Evolutionary conservation across 2,888 invertebrate species (phyloP).

Genomic region (Pilophorus perplexus): DNA sequence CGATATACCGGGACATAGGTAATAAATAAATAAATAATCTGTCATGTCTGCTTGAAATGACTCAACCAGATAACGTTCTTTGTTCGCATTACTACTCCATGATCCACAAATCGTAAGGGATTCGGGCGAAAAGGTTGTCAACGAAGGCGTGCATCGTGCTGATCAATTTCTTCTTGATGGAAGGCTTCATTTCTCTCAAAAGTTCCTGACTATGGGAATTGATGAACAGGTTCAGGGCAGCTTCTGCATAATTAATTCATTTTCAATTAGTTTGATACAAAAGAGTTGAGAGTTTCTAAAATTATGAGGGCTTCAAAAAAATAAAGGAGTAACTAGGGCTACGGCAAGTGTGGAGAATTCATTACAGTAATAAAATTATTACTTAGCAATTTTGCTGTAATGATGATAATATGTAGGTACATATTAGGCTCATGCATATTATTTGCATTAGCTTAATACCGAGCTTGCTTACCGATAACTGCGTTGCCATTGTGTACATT

Average conservation of each 20-base stretch:
- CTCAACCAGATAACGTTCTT: no score
- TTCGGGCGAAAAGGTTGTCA: slow-evolving; percentile 69
- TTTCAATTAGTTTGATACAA: no score
- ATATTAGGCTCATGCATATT: no score
- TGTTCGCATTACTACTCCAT: no score
- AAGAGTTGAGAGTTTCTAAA: not conserved
- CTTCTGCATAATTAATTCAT: slow-evolving; percentile 60
- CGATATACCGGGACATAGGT: no score
- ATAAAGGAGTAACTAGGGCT: not conserved
- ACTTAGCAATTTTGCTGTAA: not conserved
- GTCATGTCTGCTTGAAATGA: no score
- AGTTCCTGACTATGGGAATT: slow-evolving; percentile 82
- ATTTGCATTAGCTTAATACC: no score
- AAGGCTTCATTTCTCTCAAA: slow-evolving; percentile 83
- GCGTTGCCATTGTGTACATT: slow-evolving; percentile 77
- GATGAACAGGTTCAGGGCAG: slow-evolving; percentile 80
- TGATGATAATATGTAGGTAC: no score
- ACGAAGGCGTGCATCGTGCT: slow-evolving; percentile 73
- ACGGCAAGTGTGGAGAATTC: not conserved
- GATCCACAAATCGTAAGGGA: slow-evolving; percentile 78
- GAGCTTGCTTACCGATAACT: slow-evolving; percentile 69
- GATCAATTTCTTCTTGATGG: slow-evolving; percentile 71
- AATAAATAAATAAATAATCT: no score
- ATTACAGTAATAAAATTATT: not conserved
- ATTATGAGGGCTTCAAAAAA: no score